A percentile compares a stretch with the other conserved stretches of the same genome.
These are phyloP conservation scores for Drosophila algonquin DNA, from an alignment of 2,888 invertebrate species.

Conservation along the genomic window DNA sequence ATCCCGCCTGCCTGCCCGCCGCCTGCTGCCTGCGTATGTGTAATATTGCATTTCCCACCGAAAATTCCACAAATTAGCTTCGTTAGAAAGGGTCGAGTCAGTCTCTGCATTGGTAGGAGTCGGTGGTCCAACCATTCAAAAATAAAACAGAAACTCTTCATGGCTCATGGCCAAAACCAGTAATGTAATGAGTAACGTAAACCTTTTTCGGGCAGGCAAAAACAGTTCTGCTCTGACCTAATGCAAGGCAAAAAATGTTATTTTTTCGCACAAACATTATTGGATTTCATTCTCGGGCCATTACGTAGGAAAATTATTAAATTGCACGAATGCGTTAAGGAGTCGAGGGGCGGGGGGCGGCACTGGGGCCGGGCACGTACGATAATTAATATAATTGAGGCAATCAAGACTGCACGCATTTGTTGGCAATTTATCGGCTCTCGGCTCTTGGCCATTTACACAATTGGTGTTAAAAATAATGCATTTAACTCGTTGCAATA, in stretches of 20 bases:
- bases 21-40: background rate
- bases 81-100: slow-evolving; percentile 25
- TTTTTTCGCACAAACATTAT: slow-evolving; percentile 12
- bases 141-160: too few species aligned
- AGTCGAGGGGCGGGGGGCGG: background rate
- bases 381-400: slow-evolving; percentile 71
- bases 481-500: slow-evolving; percentile 62
- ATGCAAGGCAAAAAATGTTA: background rate
- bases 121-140: background rate
- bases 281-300: slow-evolving; percentile 14
- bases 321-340: slow-evolving; percentile 37
- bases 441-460: slow-evolving; percentile 27
- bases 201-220: background rate
- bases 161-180: too few species aligned
- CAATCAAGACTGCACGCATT: slow-evolving; percentile 66
- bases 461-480: slow-evolving; percentile 75
- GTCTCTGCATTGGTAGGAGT: background rate
- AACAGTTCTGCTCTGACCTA: background rate
- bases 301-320: slow-evolving; percentile 46
- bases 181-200: background rate
- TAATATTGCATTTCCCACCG: slow-evolving; percentile 1
- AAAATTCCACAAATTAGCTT: slow-evolving; percentile 29
- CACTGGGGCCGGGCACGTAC: slow-evolving; percentile 51
- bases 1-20: too few species aligned
- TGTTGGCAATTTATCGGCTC: slow-evolving; percentile 69